Base-by-base conservation (phyloP, 2,888 invertebrate genomes). In the Seira ritae region DNA sequence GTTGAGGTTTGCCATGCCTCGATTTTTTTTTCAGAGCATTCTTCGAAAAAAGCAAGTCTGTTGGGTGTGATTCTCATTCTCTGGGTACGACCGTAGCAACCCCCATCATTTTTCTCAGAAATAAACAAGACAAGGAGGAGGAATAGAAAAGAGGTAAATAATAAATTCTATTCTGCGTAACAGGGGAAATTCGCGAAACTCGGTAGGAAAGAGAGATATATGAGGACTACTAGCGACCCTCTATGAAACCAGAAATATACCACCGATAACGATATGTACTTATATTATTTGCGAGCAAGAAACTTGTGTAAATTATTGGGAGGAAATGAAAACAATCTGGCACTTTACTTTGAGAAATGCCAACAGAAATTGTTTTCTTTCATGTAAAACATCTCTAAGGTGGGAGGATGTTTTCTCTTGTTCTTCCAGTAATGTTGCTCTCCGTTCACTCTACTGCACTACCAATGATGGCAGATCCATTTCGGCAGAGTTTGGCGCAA, bases 321-420 rank as follows among this genome's bases (percentile, higher is more conserved):
- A 65, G 42, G 78, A 78, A 78, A 71, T 65, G 71, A 65, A 78
- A 78, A 65, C 50, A 78, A 77, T 69, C 77, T 37, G 55, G 68
- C 67, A 17, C 31, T 70, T 2, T 42, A 17, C 31, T 70, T 2
- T 42, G 20, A 23, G 22, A 6, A 42, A 70, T 12, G 23, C n/a
- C 31, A 31, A 31, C 31, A 31, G 31, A 31, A 31, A 31, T 31
- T 31, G 31, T 2, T 31, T 31, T 31, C 31, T 31, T 31, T 31
- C 31, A 31, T 31, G 31, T 31, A 31, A 31, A 8, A 31, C 31
- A 31, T 31, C 8, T 8, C 8, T 31, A 31, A 31, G n/a, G 46
- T 10, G 20, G 46, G 20, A 17, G 0, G 1, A 20, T n/a, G 1
- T 17, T 31, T 17, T 17, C 17, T 24, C 24, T 55, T 23, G 12